These are phyloP conservation scores for Bradypodion ventrale DNA, from an alignment of 2,797 vertebrate genomes.

Conservation along the genomic window DNA sequence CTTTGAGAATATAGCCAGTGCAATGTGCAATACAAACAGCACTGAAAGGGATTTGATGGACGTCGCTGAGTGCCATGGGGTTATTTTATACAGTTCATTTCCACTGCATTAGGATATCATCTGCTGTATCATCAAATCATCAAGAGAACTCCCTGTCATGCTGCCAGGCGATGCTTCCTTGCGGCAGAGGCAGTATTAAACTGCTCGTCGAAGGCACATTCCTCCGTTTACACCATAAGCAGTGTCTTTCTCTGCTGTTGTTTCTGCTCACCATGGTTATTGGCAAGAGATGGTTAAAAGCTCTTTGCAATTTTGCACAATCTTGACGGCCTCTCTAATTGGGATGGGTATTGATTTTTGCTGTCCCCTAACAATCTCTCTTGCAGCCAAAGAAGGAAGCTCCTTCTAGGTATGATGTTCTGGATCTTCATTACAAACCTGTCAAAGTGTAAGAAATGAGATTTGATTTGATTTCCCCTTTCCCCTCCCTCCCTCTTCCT, in stretches of 20 bases:
- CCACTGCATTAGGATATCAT: background rate
- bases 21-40: background rate
- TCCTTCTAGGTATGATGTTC: conserved; percentile 15
- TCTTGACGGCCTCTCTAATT: background rate
- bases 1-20: background rate
- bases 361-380: background rate
- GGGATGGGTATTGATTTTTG: background rate
- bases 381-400: background rate
- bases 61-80: background rate
- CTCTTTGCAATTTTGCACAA: conserved; percentile 10
- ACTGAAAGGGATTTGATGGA: conserved; percentile 20
- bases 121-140: background rate
- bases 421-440: background rate
- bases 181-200: background rate
- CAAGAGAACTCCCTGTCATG: background rate
- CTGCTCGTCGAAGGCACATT: background rate
- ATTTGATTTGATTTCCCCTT: background rate
- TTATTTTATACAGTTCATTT: conserved; percentile 21
- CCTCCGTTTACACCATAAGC: background rate
- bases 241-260: background rate
- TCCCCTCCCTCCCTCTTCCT: background rate
- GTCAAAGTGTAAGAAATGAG: conserved; percentile 4
- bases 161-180: background rate
- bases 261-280: background rate
- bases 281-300: conserved; percentile 21